A percentile compares a stretch with the other conserved stretches of the same genome.
These are phyloP conservation scores for Piscicola geometra DNA, from an alignment of 2,888 invertebrate species.

Conservation along the genomic window DNA sequence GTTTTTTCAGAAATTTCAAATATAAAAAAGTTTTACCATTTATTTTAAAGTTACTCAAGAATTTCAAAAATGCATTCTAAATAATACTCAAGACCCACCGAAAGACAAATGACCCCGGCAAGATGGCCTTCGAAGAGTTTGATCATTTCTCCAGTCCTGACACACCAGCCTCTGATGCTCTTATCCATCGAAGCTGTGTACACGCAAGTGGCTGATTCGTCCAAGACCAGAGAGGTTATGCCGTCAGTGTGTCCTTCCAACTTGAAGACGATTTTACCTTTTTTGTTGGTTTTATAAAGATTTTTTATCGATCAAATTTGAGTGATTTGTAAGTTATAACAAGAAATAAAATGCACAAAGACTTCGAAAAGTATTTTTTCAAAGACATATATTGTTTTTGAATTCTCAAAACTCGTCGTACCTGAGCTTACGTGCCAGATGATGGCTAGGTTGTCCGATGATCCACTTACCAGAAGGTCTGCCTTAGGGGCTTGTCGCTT, in stretches of 20 bases:
- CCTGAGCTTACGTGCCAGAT: slow-evolving; percentile 56
- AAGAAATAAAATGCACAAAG: too few relatives aligned
- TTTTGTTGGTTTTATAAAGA: too few relatives aligned
- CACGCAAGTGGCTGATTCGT: slow-evolving; percentile 52
- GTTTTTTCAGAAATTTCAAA: too few relatives aligned
- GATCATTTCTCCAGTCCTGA: slow-evolving; percentile 54
- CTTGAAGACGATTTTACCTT: slow-evolving; percentile 32
- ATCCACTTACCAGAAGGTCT: slow-evolving; percentile 55
- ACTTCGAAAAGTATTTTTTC: too few relatives aligned
- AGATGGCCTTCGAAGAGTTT: slow-evolving; percentile 56
- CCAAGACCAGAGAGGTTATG: slow-evolving; percentile 58
- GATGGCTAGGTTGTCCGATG: slow-evolving; percentile 55
- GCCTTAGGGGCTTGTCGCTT: slow-evolving; percentile 38
- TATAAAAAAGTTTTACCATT: too few relatives aligned
- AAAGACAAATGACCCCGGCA: slow-evolving; percentile 56
- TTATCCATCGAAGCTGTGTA: slow-evolving; percentile 59
- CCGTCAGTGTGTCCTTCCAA: slow-evolving; percentile 58
- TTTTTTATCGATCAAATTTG: too few relatives aligned
- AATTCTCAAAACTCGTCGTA: slow-evolving; percentile 39
- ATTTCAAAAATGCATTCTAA: too few relatives aligned
- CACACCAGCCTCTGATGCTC: slow-evolving; percentile 57
- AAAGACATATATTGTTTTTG: too few relatives aligned
- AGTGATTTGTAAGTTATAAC: too few relatives aligned
- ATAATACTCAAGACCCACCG: slow-evolving; percentile 53
- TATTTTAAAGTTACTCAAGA: too few relatives aligned